Base-by-base conservation (phyloP, 2,113 vertebrate genomes). In the Sinocyclocheilus anshuiensis region DNA sequence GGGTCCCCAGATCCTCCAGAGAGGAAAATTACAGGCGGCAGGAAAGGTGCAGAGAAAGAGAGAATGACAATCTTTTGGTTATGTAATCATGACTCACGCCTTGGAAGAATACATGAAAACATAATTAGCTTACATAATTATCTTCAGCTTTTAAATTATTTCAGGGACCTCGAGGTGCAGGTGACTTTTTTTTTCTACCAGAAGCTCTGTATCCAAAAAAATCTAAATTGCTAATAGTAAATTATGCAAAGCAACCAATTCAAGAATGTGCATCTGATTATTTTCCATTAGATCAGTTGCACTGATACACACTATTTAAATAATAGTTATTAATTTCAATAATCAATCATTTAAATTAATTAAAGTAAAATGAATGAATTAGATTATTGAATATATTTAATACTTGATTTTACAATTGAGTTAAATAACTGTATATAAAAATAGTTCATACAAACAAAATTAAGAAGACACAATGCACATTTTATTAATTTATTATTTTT, bases 1-100 rank as follows among this genome's bases (percentile, higher is more conserved):
- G 92, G 0, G 94, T 96, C 39, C 95, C 96, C 69, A 97, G 94
- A 88, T 99, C 97, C 98, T 99, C 89, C 1, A 83, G 11, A 67
- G 36, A 39, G 29, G 39, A n/a, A 26, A 12, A 78, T 29, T 45
- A 63, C 2, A 57, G 36, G 55, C 11, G 13, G 36, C 74, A 9
- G 57, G 55, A 72, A 29, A 75, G 65, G 79, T 10, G 74, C 59
- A 72, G 36, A 75, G 77, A 81, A 12, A 59, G 39, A 67, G 22
- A 79, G 69, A 63, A 63, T 71, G 20, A 63, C 6, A n/a, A 20
- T 61, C 18, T 65, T 9, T 81, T 8, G 15, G 20, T 81, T 81
- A 33, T 63, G 57, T 81, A 39, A 63, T 45, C 65, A 45, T 65
- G 59, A 45, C 33, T 45, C 39, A 45, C 15, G 24, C n/a, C 69